phyloP scores from a whole-genome alignment of 2,797 vertebrate genomes.

The Premnoplex brunnescens region DNA sequence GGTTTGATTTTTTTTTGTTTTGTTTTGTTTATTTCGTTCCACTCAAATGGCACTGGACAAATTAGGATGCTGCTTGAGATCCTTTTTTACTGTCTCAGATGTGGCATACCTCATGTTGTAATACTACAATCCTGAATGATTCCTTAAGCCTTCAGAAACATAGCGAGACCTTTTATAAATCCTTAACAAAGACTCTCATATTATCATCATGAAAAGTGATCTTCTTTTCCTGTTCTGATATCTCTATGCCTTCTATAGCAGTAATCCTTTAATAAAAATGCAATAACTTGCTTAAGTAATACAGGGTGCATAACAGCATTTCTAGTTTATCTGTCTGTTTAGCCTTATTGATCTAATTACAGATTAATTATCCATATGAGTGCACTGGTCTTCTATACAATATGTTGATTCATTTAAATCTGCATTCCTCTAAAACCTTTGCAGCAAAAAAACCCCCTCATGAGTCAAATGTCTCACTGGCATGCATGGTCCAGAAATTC shows the following conservation, averaged over 20 bases:
- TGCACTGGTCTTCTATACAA: background rate
- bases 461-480: background rate
- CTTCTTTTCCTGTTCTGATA: background rate
- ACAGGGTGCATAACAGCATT: background rate
- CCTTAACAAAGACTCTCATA: background rate
- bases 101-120: background rate
- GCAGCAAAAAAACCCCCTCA: background rate
- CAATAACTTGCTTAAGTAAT: slow-evolving; percentile 17
- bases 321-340: slow-evolving; percentile 39
- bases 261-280: slow-evolving; percentile 34
- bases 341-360: slow-evolving; percentile 40
- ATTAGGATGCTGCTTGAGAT: background rate
- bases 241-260: background rate
- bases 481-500: slow-evolving; percentile 32
- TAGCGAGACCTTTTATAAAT: background rate
- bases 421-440: slow-evolving; percentile 3
- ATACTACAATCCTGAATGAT: background rate
- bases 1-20: background rate
- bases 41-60: background rate
- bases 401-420: background rate
- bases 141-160: slow-evolving; percentile 2
- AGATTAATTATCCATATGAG: slow-evolving; percentile 45
- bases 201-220: background rate
- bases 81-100: background rate
- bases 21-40: background rate